Percentiles rank a stretch among this genome's conserved stretches.
phyloP scores from a whole-genome alignment of 2,797 vertebrate species.

The Mallotus villosus region DNA sequence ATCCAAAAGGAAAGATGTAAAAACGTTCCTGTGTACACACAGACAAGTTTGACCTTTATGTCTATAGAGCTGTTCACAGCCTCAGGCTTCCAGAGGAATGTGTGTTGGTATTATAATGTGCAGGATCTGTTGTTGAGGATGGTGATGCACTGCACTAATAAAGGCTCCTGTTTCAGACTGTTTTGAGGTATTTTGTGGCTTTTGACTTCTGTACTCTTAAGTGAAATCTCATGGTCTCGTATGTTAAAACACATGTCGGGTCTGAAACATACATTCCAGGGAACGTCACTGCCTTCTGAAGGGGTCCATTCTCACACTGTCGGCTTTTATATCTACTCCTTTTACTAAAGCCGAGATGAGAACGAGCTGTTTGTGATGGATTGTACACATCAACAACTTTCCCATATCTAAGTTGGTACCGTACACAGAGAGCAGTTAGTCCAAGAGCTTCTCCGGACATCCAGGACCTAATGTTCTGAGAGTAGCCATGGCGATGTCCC shows the following conservation, averaged over 20 bases:
- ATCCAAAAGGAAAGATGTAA: not conserved
- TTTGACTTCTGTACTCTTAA: not conserved
- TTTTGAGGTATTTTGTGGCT: not conserved
- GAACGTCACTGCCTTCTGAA: too few species aligned
- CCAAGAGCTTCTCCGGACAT: too few species aligned
- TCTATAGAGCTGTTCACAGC: conserved; percentile 31
- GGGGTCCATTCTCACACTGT: too few species aligned
- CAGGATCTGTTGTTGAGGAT: conserved; percentile 42
- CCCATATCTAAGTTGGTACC: not conserved
- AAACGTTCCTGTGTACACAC: not conserved
- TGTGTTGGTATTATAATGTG: conserved; percentile 32
- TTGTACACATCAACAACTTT: not conserved
- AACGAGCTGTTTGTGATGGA: not conserved
- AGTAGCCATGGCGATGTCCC: too few species aligned
- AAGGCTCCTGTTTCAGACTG: conserved; percentile 56
- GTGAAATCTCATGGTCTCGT: too few species aligned
- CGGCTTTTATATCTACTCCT: too few species aligned
- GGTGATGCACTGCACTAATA: conserved; percentile 54
- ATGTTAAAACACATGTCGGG: too few species aligned
- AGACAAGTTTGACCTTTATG: not conserved
- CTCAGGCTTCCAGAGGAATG: conserved; percentile 33
- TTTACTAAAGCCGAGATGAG: not conserved
- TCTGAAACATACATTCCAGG: too few species aligned
- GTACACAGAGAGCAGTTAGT: too few species aligned
- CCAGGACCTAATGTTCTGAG: too few species aligned